Evolutionary conservation across 2,888 invertebrate genomes (phyloP).

Genomic region (Teleogryllus oceanicus): DNA sequence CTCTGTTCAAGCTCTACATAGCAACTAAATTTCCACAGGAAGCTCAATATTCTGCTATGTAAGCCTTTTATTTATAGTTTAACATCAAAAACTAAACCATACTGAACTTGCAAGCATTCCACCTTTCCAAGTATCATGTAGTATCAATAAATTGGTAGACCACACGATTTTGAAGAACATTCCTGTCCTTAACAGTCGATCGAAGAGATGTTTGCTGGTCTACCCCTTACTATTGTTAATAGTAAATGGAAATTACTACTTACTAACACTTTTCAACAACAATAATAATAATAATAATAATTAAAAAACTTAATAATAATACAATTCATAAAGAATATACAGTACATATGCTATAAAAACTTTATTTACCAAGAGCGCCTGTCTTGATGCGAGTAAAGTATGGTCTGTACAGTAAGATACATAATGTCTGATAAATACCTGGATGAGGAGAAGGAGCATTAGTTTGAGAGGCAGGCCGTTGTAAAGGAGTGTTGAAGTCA

Average conservation of each 20-base stretch:
- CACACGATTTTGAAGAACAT: neutral
- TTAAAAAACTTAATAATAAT: too few species aligned
- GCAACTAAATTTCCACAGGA: slow-evolving; percentile 18
- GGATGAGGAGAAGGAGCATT: slow-evolving; percentile 62
- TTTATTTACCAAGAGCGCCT: too few species aligned
- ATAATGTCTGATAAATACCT: slow-evolving; percentile 49
- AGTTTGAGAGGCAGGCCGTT: slow-evolving; percentile 68
- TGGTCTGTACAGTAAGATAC: too few species aligned
- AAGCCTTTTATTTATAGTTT: neutral
- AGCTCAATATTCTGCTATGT: neutral
- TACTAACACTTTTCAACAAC: too few species aligned
- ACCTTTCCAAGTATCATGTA: neutral
- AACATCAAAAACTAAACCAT: neutral
- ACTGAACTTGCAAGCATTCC: neutral
- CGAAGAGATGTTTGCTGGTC: too few species aligned
- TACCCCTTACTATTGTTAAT: too few species aligned
- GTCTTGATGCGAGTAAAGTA: too few species aligned
- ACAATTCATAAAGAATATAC: too few species aligned
- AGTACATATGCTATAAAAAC: too few species aligned
- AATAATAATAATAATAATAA: too few species aligned
- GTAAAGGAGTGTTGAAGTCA: slow-evolving; percentile 66
- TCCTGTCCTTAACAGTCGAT: too few species aligned
- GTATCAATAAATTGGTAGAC: neutral
- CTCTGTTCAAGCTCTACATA: neutral
- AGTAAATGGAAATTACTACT: too few species aligned